phyloP scores from a whole-genome alignment of 2,113 vertebrate genomes.

The Chunga burmeisteri region DNA sequence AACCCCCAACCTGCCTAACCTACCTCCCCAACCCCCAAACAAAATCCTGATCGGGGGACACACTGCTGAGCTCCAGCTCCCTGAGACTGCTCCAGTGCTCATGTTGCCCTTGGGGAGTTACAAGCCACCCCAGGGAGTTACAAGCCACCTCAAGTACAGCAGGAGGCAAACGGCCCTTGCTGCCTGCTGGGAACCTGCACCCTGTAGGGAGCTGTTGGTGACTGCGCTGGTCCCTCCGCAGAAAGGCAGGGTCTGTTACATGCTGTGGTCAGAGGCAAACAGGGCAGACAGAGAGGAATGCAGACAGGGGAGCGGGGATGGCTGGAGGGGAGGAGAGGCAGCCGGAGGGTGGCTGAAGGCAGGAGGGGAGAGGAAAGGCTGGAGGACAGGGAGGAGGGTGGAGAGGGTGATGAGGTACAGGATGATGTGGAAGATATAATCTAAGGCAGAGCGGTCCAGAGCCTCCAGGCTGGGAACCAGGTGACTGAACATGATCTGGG shows the following conservation, averaged over 20 bases:
- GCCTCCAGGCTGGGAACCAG: not conserved
- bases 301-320: not conserved
- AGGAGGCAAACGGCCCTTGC: not conserved
- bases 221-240: rapidly evolving
- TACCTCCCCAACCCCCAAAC: not conserved
- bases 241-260: not conserved
- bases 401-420: not conserved
- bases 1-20: not conserved
- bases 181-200: rapidly evolving
- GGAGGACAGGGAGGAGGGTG: not conserved
- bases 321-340: not conserved
- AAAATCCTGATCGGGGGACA: not conserved
- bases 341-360: not conserved
- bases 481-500: not conserved
- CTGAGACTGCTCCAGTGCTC: not conserved
- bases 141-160: not conserved
- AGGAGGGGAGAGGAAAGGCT: not conserved
- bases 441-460: not conserved
- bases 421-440: not conserved
- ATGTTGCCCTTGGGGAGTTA: not conserved
- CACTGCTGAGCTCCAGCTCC: not conserved
- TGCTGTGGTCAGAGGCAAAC: not conserved
- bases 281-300: not conserved
- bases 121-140: not conserved
- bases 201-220: not conserved